phyloP scores from a whole-genome alignment of 2,113 vertebrate species.

The Chunga burmeisteri region DNA sequence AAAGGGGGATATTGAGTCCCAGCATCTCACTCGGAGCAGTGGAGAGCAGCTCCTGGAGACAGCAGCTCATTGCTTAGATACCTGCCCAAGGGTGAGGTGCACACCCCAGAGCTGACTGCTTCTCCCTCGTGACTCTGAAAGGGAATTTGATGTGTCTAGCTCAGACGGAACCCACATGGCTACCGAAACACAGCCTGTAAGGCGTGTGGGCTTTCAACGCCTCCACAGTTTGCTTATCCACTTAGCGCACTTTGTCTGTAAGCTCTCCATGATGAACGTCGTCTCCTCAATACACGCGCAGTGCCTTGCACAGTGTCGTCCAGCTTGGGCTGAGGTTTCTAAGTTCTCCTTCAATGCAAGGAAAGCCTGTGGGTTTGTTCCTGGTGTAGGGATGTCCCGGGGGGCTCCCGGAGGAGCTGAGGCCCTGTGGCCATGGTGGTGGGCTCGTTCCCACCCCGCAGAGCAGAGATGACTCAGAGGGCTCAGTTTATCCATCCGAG shows the following conservation, averaged over 20 bases:
- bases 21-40: neutral
- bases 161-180: neutral
- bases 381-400: neutral
- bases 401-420: neutral
- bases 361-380: neutral
- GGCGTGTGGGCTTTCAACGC: fast-evolving
- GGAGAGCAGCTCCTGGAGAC: neutral
- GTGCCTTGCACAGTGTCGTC: neutral
- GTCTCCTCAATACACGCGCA: neutral
- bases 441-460: fast-evolving
- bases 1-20: fast-evolving
- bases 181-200: neutral
- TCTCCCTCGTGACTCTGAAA: neutral
- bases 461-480: neutral
- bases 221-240: neutral
- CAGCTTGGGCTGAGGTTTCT: neutral
- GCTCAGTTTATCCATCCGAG: neutral
- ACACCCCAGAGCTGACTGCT: neutral
- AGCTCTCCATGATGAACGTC: neutral
- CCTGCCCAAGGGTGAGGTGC: neutral
- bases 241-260: too few species aligned
- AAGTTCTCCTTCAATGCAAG: neutral
- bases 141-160: neutral
- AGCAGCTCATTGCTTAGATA: neutral
- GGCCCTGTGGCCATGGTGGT: neutral